These are phyloP conservation scores for Apotomis capreana DNA, from an alignment of 2,888 invertebrate species.

Conservation along the genomic window DNA sequence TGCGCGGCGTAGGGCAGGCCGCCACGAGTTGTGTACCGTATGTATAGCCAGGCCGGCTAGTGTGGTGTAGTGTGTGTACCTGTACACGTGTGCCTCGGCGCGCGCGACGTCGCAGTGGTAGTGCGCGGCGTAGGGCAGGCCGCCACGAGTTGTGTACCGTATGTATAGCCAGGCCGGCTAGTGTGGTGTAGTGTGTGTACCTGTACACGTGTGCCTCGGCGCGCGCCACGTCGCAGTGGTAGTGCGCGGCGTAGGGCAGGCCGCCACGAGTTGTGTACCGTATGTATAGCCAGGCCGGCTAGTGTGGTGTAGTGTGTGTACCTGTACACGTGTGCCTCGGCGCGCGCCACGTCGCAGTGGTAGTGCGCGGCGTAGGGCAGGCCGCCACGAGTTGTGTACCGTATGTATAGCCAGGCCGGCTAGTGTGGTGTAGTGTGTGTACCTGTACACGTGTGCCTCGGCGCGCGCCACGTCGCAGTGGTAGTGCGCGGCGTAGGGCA, in stretches of 20 bases:
- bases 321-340: constrained; percentile 14
- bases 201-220: background rate
- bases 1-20: background rate
- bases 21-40: background rate
- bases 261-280: background rate
- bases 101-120: background rate
- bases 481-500: constrained; percentile 28
- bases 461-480: constrained; percentile 14
- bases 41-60: background rate
- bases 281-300: constrained; percentile 42
- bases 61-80: background rate
- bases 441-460: constrained; percentile 13
- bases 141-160: background rate
- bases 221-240: background rate
- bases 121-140: constrained; percentile 13
- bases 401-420: background rate
- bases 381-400: constrained; percentile 34
- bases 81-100: background rate
- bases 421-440: no score
- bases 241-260: constrained; percentile 38
- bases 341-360: constrained; percentile 20
- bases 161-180: background rate
- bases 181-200: no score
- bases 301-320: background rate
- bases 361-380: constrained; percentile 38